Evolutionary conservation across 1,140 invertebrate genomes (phyloP), one percentile per base, ranked within the genome.

Genomic region (Andrena cerasifolii): DNA sequence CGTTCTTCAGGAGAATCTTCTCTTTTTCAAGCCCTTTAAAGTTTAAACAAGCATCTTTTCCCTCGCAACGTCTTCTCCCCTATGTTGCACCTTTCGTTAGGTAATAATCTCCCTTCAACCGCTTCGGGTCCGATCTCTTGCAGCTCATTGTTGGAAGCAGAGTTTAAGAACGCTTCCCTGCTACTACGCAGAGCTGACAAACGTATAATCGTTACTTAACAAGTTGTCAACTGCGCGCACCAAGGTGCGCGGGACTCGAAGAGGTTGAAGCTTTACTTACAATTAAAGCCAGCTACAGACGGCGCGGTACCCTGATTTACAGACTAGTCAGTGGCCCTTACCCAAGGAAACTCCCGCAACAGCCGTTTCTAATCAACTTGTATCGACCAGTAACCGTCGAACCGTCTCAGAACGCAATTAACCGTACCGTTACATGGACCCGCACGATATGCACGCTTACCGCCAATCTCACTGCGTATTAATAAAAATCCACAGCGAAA

Each of bases 1-100:
- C 87, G 91, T 93, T 84, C 70, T 76, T 53, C 65, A 68, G 24
- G 21, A 33, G 53, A 24, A 47, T 8, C 43, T n/a, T 43, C 24
- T 28, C 71, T 43, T 18, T 67, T 63, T 36, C 26, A 53, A 28
- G 51, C 24, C 51, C 21, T 59, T 28, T 47, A 43, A 59, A 63
- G n/a, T 54, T 28, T 12, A 53, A 54, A 33, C 8, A 58, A n/a
- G 16, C 7, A 49, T n/a, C 7, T 49, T 49, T 18, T 18, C 45
- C 3, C 45, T 26, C 31, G 40, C 43, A 33, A n/a, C 24, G 47
- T 40, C 8, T 33, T 24, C 28, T 24, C 26, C 12, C 4, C 2
- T 21, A 14, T 0, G 8, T 24, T 16, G 14, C 26, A 5, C 18
- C 16, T 58, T 43, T n/a, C n/a, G n/a, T n/a, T n/a, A n/a, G 3